phyloP scores from a whole-genome alignment of 2,888 invertebrate genomes.

The Stegophylla sp. region DNA sequence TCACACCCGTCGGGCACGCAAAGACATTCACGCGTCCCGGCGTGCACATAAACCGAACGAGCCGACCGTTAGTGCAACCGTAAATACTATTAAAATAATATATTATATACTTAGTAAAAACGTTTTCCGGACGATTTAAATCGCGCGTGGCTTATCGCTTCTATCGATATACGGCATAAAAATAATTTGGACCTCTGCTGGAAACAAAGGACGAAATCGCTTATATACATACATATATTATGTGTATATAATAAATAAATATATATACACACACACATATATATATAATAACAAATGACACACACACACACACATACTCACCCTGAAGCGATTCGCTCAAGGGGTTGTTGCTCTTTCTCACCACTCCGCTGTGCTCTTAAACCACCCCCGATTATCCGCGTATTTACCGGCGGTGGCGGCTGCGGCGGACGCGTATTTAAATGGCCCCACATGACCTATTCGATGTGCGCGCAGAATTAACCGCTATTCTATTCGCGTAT shows the following conservation, averaged over 20 bases:
- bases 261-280: no score
- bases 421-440: slow-evolving; percentile 53
- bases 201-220: slow-evolving; percentile 7
- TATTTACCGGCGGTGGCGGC: slow-evolving; percentile 42
- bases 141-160: not conserved
- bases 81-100: no score
- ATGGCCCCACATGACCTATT: slow-evolving; percentile 56
- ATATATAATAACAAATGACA: no score
- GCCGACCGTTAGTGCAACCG: no score
- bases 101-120: no score
- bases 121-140: slow-evolving; percentile 7
- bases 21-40: no score
- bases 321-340: slow-evolving; percentile 8
- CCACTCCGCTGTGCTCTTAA: no score
- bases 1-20: no score
- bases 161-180: not conserved
- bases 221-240: slow-evolving; percentile 23
- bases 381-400: slow-evolving; percentile 54
- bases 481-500: no score
- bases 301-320: no score
- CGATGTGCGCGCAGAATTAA: slow-evolving; percentile 41
- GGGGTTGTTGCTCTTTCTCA: slow-evolving; percentile 43
- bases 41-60: no score
- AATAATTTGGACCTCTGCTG: not conserved
- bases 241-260: no score